phyloP scores from a whole-genome alignment of 92 coral and sea anemone genomes.

The Zoanthus gigantus region DNA sequence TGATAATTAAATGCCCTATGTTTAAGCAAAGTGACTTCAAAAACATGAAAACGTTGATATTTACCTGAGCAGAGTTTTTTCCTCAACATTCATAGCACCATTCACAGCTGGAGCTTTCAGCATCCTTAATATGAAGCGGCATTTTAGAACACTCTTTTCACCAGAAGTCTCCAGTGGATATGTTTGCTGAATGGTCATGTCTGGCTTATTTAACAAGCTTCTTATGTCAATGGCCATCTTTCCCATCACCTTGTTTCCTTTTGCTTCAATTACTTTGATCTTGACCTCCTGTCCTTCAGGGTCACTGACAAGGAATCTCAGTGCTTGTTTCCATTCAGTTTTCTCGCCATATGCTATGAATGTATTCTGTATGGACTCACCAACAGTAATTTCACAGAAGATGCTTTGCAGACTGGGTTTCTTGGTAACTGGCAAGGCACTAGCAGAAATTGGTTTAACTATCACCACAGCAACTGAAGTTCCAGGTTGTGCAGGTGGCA shows the following conservation, averaged over 20 bases:
- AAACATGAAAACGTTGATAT: neutral
- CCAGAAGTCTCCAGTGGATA: conserved; percentile 83
- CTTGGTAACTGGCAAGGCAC: conserved; percentile 73
- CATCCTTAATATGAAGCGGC: conserved; percentile 86
- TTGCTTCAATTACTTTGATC: conserved; percentile 87
- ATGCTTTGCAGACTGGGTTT: conserved; percentile 78
- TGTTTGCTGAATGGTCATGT: conserved; percentile 69
- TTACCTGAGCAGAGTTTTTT: conserved; percentile 28
- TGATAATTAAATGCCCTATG: too few species aligned
- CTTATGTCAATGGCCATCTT: conserved; percentile 67
- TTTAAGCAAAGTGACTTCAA: neutral
- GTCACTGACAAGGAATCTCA: conserved; percentile 85
- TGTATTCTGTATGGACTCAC: conserved; percentile 77
- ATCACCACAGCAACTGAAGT: conserved; percentile 86
- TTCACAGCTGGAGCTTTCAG: conserved; percentile 70
- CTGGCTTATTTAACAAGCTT: conserved; percentile 72
- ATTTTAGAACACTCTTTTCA: conserved; percentile 84
- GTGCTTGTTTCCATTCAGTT: conserved; percentile 93
- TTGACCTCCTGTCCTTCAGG: conserved; percentile 77
- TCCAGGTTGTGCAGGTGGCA: conserved; percentile 59
- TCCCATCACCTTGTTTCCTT: conserved; percentile 83
- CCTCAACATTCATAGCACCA: neutral
- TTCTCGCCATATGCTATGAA: conserved; percentile 86
- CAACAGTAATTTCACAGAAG: conserved; percentile 89
- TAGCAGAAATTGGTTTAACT: conserved; percentile 84